Evolutionary conservation across 2,888 invertebrate species (phyloP), one percentile per base, ranked within the genome.

Genomic region (Zonitis immaculata): DNA sequence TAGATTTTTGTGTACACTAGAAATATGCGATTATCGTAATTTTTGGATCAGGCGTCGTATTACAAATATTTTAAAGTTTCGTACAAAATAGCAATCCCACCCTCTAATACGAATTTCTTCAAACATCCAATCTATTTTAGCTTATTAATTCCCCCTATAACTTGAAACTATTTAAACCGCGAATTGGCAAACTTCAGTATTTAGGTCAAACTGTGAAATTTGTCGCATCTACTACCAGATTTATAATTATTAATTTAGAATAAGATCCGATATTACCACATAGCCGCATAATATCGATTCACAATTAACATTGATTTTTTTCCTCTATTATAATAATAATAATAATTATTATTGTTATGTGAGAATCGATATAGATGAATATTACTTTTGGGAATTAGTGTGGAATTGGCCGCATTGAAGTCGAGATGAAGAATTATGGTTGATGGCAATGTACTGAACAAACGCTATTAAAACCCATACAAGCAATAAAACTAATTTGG

Each of bases 151-250:
- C 28, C 25, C 26, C 44, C 35, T 26, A 16, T 27, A 44, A 44
- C 44, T 44, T 44, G 8, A 26, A 44, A 44, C 44, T 44, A 44
- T 26, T 27, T 44, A 44, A 44, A 44, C 44, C 44, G 28, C 44
- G 44, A 44, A 28, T 44, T 44, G 27, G 3, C 8, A 27, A 44
- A 44, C 26, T 44, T 44, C 3, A 27, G 27, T 44, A 44, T 44
- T 44, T 44, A 28, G 44, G 44, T 44, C 44, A 44, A 44, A 44
- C 27, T 27, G 27, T 26, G 28, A 27, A 16, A 28, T 44, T 44
- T 44, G 44, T 44, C 44, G 44, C 44, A 44, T 44, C 27, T 11
- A 44, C 44, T 22, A 18, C 26, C 26, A 44, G 26, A 44, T 44
- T 44, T 26, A 11, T 27, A 44, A 44, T 44, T 9, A 35, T 35